Conservation (phyloP, 2,888 invertebrate species). For the Selenia dentaria region DNA sequence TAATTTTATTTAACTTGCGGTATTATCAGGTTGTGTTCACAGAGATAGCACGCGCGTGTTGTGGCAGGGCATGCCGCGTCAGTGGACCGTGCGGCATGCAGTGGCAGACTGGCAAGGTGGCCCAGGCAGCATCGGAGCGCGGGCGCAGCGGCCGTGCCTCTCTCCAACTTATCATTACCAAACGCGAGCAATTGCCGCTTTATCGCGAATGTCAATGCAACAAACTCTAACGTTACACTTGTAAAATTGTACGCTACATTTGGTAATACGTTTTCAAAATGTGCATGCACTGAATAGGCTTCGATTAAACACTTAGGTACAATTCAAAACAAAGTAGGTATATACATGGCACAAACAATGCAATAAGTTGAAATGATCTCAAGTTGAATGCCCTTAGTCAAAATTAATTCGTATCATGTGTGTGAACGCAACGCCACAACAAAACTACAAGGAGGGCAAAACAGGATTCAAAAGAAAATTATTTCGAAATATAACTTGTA, state of each 20-base stretch:
- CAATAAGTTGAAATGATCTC: background rate
- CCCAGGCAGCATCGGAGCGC: background rate
- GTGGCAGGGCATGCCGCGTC: constrained; percentile 7
- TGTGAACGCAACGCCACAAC: background rate
- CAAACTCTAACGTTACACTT: constrained; percentile 1
- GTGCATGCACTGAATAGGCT: too few species aligned
- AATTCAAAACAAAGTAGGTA: background rate
- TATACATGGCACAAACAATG: background rate
- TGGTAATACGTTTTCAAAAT: too few species aligned
- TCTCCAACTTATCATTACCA: constrained; percentile 10
- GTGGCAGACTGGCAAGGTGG: constrained; percentile 11
- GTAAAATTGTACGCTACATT: too few species aligned
- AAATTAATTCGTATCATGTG: too few species aligned
- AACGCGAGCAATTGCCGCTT: constrained; percentile 11
- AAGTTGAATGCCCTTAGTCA: constrained; percentile 11
- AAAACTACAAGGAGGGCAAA: background rate
- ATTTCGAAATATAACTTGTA: too few species aligned
- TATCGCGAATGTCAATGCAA: background rate
- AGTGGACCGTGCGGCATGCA: constrained; percentile 18
- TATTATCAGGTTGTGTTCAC: background rate
- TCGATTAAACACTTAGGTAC: too few species aligned
- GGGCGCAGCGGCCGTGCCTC: constrained; percentile 13
- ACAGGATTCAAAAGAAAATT: background rate
- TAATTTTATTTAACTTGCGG: constrained; percentile 5
- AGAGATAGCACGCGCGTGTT: background rate